A percentile compares a stretch with the other conserved stretches of the same genome.
These are phyloP conservation scores for Cryptocephalus moraei DNA, from an alignment of 2,888 invertebrate genomes.

Conservation along the genomic window DNA sequence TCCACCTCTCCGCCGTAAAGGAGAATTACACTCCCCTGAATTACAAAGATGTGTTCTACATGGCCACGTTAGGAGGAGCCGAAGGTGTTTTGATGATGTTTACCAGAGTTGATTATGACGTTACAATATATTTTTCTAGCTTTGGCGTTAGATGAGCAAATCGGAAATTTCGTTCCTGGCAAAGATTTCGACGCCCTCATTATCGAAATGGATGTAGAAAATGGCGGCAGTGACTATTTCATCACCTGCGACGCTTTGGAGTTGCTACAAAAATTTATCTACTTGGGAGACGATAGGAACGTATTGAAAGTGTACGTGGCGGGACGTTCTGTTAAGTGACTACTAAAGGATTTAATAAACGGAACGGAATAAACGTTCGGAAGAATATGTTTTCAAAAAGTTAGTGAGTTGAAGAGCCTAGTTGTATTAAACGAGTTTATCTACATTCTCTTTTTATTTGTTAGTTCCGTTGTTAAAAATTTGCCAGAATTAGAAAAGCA, in stretches of 20 bases:
- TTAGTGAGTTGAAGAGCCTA: too few species aligned
- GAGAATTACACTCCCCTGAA: slow-evolving; percentile 41
- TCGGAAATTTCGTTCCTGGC: slow-evolving; percentile 70
- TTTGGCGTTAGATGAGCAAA: slow-evolving; percentile 56
- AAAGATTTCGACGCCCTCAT: slow-evolving; percentile 84
- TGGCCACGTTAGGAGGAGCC: slow-evolving; percentile 83
- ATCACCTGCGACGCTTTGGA: slow-evolving; percentile 44
- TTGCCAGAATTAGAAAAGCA: too few species aligned
- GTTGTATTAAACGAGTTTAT: too few species aligned
- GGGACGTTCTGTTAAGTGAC: slow-evolving; percentile 47
- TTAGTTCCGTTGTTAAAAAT: too few species aligned
- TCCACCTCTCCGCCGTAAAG: slow-evolving; percentile 49
- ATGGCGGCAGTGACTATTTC: slow-evolving; percentile 43
- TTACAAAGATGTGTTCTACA: slow-evolving; percentile 68
- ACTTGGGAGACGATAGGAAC: slow-evolving; percentile 75
- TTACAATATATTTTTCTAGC: slow-evolving; percentile 52
- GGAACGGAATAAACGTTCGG: too few species aligned
- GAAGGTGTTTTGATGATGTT: slow-evolving; percentile 44
- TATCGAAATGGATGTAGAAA: slow-evolving; percentile 50
- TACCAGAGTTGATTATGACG: background rate
- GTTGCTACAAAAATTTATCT: slow-evolving; percentile 66
- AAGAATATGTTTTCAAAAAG: too few species aligned
- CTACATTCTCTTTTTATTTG: too few species aligned
- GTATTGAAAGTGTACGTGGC: slow-evolving; percentile 65
- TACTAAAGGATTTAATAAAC: background rate